A percentile compares a stretch with the other conserved stretches of the same genome.
Conservation (phyloP, 2,797 vertebrate species). For the Distichodus sexfasciatus region DNA sequence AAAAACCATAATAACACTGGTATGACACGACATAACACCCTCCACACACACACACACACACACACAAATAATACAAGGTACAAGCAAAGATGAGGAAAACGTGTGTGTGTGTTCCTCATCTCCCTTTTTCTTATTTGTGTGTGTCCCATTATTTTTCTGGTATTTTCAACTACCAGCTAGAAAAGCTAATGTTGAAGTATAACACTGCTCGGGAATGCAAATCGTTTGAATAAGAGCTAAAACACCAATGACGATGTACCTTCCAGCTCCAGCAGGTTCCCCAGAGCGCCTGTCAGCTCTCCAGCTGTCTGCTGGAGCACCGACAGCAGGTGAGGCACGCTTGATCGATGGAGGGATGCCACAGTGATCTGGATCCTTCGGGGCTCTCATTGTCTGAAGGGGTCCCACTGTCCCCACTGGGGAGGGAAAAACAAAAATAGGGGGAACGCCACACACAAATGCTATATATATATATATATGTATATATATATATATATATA, state of each 20-base stretch:
- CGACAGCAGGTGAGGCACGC: conserved; percentile 99
- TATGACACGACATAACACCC: not conserved
- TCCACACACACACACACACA: conserved; percentile 23
- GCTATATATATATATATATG: too few relatives aligned
- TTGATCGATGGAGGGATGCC: conserved; percentile 99
- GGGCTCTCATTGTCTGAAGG: conserved; percentile 91
- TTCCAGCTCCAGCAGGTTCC: conserved; percentile 99
- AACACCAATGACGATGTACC: conserved; percentile 79
- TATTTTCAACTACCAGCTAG: too few relatives aligned
- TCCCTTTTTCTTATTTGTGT: too few relatives aligned
- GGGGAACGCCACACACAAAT: too few relatives aligned
- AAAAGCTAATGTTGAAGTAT: too few relatives aligned
- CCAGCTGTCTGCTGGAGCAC: conserved; percentile 99
- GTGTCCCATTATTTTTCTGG: too few relatives aligned
- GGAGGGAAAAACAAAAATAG: not conserved
- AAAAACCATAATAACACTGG: not conserved
- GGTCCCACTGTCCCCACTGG: conserved; percentile 97
- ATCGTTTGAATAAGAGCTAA: too few relatives aligned
- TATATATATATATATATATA: too few relatives aligned
- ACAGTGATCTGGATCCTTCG: conserved; percentile 98
- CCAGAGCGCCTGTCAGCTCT: conserved; percentile 96
- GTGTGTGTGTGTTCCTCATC: too few relatives aligned
- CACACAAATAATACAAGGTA: conserved; percentile 17
- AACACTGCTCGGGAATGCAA: too few relatives aligned
- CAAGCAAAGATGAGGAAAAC: conserved; percentile 20